A percentile compares a stretch with the other conserved stretches of the same genome.
Evolutionary conservation across 2,113 vertebrate genomes (phyloP).

Genomic region (Raja brachyura): DNA sequence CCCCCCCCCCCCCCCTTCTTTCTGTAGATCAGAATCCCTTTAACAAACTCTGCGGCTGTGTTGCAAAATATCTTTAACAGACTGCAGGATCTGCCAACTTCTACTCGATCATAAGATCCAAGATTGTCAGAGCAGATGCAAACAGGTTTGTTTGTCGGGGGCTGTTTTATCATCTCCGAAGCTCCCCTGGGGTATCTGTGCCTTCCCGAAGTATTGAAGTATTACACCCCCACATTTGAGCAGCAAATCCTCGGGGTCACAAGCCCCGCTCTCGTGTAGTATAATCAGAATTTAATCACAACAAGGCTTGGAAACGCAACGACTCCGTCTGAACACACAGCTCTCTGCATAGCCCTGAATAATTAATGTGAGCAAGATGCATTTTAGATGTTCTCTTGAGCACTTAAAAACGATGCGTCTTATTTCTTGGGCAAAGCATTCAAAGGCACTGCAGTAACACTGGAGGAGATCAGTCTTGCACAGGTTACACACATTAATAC

Average conservation of each 20-base stretch:
- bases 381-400: slow-evolving; percentile 57
- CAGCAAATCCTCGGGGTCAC: slow-evolving; percentile 32
- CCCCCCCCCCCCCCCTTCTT: too few species aligned
- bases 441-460: slow-evolving; percentile 48
- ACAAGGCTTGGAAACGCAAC: slow-evolving; percentile 51
- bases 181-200: not conserved
- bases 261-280: slow-evolving; percentile 40
- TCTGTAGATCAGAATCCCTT: not conserved
- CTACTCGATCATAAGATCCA: not conserved
- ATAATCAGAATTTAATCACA: slow-evolving; percentile 49
- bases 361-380: slow-evolving; percentile 65
- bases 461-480: slow-evolving; percentile 51
- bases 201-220: slow-evolving; percentile 47
- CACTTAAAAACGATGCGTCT: slow-evolving; percentile 50
- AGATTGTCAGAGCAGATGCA: not conserved
- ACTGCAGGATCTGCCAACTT: not conserved
- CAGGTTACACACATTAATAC: slow-evolving; percentile 61
- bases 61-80: not conserved
- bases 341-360: slow-evolving; percentile 67
- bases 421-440: slow-evolving; percentile 51
- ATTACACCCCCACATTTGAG: slow-evolving; percentile 38
- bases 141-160: not conserved
- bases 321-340: slow-evolving; percentile 66
- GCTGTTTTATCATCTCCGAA: not conserved
- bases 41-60: not conserved